Conservation (phyloP, 2,888 invertebrate species). For the Habroteleia sp. region DNA sequence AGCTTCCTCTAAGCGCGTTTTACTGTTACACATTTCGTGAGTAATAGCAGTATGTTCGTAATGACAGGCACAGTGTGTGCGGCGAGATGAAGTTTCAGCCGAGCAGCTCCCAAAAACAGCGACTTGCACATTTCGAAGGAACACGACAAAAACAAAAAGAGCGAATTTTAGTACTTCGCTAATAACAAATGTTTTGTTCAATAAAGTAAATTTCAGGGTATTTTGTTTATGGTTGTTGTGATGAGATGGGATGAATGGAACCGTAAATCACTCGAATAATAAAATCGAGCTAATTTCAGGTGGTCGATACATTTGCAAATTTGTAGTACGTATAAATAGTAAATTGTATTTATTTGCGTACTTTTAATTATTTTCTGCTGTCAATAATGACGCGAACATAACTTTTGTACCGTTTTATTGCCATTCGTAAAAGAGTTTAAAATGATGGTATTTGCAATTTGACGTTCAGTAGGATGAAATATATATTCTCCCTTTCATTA, state of each 20-base stretch:
- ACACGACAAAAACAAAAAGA: constrained; percentile 18
- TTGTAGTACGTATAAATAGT: constrained; percentile 15
- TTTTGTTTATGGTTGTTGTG: constrained; percentile 32
- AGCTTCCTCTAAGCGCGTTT: constrained; percentile 48
- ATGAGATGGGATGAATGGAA: constrained; percentile 42
- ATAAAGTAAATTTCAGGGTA: constrained; percentile 51
- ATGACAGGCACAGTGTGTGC: constrained; percentile 55
- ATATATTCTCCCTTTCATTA: too few species aligned
- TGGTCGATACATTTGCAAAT: constrained; percentile 37
- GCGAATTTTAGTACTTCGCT: constrained; percentile 44
- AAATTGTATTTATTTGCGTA: constrained; percentile 14
- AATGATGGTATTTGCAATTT: too few species aligned
- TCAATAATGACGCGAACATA: too few species aligned
- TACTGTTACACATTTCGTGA: constrained; percentile 56
- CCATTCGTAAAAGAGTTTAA: too few species aligned
- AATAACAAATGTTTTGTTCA: constrained; percentile 58
- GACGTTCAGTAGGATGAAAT: too few species aligned
- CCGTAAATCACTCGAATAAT: constrained; percentile 40
- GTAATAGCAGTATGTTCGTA: constrained; percentile 62
- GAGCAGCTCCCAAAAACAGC: constrained; percentile 40
- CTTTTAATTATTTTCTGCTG: too few species aligned
- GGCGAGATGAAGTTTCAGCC: constrained; percentile 34
- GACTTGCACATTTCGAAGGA: constrained; percentile 29
- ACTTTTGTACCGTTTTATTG: too few species aligned
- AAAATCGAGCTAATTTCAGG: constrained; percentile 24